phyloP scores from a whole-genome alignment of 1,140 invertebrate genomes.

The Pinna nobilis region DNA sequence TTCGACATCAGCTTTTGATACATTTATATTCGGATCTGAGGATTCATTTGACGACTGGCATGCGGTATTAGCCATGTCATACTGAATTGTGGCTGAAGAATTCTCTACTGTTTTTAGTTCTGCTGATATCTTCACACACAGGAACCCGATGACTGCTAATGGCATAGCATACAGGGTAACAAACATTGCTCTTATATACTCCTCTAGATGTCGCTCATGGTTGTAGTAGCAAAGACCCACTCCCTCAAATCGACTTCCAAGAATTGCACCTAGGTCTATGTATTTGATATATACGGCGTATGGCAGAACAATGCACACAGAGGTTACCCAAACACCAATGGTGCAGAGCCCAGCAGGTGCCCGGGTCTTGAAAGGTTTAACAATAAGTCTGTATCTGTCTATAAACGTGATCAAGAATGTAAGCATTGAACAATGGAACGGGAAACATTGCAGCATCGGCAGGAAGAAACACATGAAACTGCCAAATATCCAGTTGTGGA shows the following conservation, averaged over 20 bases:
- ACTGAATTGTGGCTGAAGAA: slow-evolving; percentile 74
- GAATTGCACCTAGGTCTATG: slow-evolving; percentile 80
- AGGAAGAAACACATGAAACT: slow-evolving; percentile 85
- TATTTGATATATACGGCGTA: slow-evolving; percentile 85
- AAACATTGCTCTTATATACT: slow-evolving; percentile 73
- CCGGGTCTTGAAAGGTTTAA: slow-evolving; percentile 80
- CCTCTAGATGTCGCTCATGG: slow-evolving; percentile 71
- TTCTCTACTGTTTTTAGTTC: slow-evolving; percentile 79
- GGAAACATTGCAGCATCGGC: slow-evolving; percentile 85
- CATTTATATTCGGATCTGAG: slow-evolving; percentile 11
- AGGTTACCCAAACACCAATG: slow-evolving; percentile 82
- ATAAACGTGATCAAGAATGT: slow-evolving; percentile 83
- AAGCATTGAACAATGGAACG: slow-evolving; percentile 82
- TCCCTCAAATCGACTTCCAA: slow-evolving; percentile 64
- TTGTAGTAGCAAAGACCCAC: slow-evolving; percentile 73
- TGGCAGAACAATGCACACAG: slow-evolving; percentile 83
- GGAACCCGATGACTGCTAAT: slow-evolving; percentile 79
- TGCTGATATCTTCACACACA: slow-evolving; percentile 80
- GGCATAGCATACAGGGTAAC: slow-evolving; percentile 81
- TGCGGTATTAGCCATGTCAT: slow-evolving; percentile 9
- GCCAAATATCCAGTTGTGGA: slow-evolving; percentile 86
- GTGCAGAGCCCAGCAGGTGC: slow-evolving; percentile 81
- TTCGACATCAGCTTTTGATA: slow-evolving; percentile 15
- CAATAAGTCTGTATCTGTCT: slow-evolving; percentile 81
- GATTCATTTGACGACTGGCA: slow-evolving; percentile 6